Percentiles rank a stretch among this genome's conserved stretches.
Evolutionary conservation across 2,113 vertebrate species (phyloP).

Genomic region (Phaethon lepturus): DNA sequence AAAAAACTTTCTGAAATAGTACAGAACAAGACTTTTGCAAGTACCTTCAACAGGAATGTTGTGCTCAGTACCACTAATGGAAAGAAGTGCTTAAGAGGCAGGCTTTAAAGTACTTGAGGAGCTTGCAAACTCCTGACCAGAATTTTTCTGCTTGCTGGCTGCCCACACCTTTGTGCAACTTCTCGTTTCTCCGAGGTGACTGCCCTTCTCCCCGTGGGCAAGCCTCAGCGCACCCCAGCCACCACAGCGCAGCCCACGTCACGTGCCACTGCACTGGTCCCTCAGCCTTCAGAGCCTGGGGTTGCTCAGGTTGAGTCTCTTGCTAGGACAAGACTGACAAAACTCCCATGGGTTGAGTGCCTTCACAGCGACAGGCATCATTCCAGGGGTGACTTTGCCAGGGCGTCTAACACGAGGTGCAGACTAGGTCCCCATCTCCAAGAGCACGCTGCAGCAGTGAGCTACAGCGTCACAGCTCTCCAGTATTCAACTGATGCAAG

Average conservation of each 20-base stretch:
- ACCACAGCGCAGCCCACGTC: accelerated
- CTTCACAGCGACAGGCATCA: accelerated
- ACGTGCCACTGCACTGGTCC: not conserved
- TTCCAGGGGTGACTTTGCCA: not conserved
- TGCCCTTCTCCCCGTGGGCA: not conserved
- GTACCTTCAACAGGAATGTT: not conserved
- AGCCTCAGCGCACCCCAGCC: not conserved
- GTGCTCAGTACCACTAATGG: not conserved
- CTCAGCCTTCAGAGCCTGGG: not conserved
- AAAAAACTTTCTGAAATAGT: not conserved
- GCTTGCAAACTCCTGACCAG: not conserved
- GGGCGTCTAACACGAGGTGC: accelerated
- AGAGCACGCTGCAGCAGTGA: not conserved
- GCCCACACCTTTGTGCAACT: accelerated
- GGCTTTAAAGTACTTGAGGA: not conserved
- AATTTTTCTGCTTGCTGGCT: not conserved
- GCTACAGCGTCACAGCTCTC: not conserved
- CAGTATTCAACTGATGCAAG: not conserved
- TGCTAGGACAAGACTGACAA: not conserved
- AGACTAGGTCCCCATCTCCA: not conserved
- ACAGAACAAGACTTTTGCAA: not conserved
- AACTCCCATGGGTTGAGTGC: not conserved
- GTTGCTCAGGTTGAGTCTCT: not conserved
- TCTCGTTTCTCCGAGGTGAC: accelerated
- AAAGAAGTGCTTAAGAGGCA: not conserved